Base-by-base conservation (phyloP, 2,113 vertebrate species). In the Atherinomorus stipes region DNA sequence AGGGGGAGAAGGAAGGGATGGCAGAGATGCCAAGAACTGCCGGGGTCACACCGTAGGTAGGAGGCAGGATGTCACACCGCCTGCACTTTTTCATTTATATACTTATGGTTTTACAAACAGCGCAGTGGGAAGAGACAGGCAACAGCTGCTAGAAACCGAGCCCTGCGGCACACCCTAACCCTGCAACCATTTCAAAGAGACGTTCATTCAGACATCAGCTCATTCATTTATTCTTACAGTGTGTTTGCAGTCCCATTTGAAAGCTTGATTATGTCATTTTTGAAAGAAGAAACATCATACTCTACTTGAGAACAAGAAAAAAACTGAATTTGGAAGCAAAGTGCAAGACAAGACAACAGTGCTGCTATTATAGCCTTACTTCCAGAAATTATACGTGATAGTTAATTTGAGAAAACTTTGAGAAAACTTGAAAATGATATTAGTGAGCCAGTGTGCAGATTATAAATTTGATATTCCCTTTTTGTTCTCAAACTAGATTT, bases 111-210 rank as follows among this genome's bases (percentile, higher is more conserved):
- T 70, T 62, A 71, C 68, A 87, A 86, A 77, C 66, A 80, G 73
- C 64, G 45, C 80, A 85, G 78, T 81, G 71, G 71, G 85, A 57
- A 51, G 57, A 64, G 71, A 87, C 72, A 80, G 3, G 40, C 83
- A 84, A 78, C 76, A 78, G 69, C 78, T 80, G 75, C 63, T 60
- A 85, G 77, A 81, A 90, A 54, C 38, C 4, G 34, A 66, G 70
- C 77, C 83, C 79, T 51, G 62, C 19, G 80, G 81, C n/a, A 34
- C 63, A 74, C 75, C 80, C 82, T 78, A 79, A 82, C 73, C 60
- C 78, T 50, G 76, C 45, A 64, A 68, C 40, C 69, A 81, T 52
- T 74, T 60, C 66, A 60, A 45, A 69, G 73, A 78, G 37, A 71
- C 64, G 73, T 69, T 54, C 28, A 16, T 44, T 74, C 50, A 74